Percentiles rank a stretch among this genome's conserved stretches.
phyloP scores from a whole-genome alignment of 1,140 invertebrate species.

The Leptopilina clavipes region DNA sequence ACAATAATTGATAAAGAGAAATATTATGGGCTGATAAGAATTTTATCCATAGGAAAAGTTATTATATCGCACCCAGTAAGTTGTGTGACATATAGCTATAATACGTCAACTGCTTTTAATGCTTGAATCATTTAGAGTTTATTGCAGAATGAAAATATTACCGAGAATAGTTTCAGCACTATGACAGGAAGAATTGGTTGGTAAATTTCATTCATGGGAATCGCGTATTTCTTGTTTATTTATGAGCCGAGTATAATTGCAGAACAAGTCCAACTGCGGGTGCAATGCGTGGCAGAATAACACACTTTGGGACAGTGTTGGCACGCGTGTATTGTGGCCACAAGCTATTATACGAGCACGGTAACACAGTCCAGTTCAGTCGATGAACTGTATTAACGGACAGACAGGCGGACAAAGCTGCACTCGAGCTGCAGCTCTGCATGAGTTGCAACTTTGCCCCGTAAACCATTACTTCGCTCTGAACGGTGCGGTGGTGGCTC shows the following conservation, averaged over 20 bases:
- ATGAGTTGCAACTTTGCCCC: not conserved
- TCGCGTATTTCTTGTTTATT: slow-evolving; percentile 19
- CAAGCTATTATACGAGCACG: slow-evolving; percentile 19
- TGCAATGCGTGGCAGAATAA: not conserved
- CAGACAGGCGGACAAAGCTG: not conserved
- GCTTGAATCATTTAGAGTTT: slow-evolving; percentile 9
- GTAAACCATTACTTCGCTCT: not conserved
- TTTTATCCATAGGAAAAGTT: no score
- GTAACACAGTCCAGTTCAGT: not conserved
- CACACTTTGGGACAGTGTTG: slow-evolving; percentile 38
- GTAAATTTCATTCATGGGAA: slow-evolving; percentile 10
- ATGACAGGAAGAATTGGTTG: slow-evolving; percentile 15
- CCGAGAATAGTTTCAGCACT: not conserved
- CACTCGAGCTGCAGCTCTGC: not conserved
- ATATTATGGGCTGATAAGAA: no score
- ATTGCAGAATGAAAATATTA: not conserved
- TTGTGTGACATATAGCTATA: no score
- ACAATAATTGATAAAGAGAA: no score
- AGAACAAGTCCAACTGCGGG: slow-evolving; percentile 1
- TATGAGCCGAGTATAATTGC: slow-evolving; percentile 13
- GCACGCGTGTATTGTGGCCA: slow-evolving; percentile 6
- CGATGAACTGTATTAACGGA: slow-evolving; percentile 3
- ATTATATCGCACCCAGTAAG: no score
- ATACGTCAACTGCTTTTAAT: no score
- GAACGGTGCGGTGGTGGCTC: not conserved